Evolutionary conservation across 2,888 invertebrate genomes (phyloP).

Genomic region (Drosophila robusta): DNA sequence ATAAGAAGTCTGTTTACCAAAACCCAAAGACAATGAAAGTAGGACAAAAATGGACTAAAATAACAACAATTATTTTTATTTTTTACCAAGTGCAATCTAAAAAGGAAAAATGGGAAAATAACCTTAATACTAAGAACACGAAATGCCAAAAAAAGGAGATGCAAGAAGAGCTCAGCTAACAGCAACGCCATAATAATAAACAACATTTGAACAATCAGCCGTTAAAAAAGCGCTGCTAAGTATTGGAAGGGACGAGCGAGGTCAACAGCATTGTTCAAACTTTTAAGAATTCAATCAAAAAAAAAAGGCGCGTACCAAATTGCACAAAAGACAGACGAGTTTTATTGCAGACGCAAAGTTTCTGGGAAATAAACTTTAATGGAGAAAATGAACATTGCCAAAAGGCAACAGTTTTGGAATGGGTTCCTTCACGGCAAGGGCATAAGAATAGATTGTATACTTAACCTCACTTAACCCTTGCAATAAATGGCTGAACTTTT

Average conservation of each 20-base stretch:
- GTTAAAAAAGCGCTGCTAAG: not conserved
- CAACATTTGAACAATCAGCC: not conserved
- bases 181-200: not conserved
- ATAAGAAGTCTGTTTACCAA: not conserved
- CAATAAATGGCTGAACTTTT: not conserved
- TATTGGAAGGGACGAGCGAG: not conserved
- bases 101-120: not conserved
- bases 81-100: not conserved
- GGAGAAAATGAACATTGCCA: not conserved
- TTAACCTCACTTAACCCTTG: not conserved
- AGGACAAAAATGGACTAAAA: not conserved
- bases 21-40: not conserved
- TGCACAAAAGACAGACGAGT: conserved; percentile 3
- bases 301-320: conserved; percentile 1
- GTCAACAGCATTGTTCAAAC: not conserved
- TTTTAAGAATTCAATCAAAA: conserved; percentile 6
- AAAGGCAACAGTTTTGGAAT: conserved; percentile 1
- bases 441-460: conserved; percentile 1
- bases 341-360: conserved; percentile 9
- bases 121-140: not conserved
- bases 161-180: not conserved
- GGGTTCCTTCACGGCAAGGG: not conserved
- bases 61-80: not conserved
- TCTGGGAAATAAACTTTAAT: conserved; percentile 9
- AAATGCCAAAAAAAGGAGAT: not conserved